Conservation (phyloP, 2,797 vertebrate genomes). For the Pelobates cultripes region DNA sequence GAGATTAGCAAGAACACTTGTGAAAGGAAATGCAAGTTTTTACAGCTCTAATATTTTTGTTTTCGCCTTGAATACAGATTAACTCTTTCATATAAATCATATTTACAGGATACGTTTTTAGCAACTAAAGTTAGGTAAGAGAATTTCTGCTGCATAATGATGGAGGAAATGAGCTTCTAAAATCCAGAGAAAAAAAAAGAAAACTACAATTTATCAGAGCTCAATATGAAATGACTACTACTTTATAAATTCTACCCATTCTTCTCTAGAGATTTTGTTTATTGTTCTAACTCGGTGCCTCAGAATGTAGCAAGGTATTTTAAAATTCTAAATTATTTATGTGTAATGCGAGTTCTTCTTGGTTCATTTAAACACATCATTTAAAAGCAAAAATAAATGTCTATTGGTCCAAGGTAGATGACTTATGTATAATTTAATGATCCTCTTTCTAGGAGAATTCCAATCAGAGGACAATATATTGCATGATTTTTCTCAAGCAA, state of each 20-base stretch:
- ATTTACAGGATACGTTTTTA: not conserved
- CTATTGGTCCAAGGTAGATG: not conserved
- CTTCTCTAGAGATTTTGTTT: not conserved
- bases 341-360: not conserved
- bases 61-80: not conserved
- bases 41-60: not conserved
- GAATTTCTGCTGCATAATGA: not conserved
- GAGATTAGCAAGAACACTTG: too few species aligned
- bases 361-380: not conserved
- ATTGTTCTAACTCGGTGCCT: not conserved
- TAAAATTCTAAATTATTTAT: not conserved
- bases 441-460: too few species aligned
- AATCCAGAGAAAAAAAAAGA: not conserved
- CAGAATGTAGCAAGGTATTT: not conserved
- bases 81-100: not conserved
- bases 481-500: not conserved
- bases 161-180: not conserved
- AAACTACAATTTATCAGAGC: not conserved
- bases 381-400: not conserved
- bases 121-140: not conserved
- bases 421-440: not conserved
- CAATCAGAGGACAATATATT: not conserved
- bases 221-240: not conserved
- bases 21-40: not conserved
- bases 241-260: not conserved